phyloP scores from a whole-genome alignment of 2,113 vertebrate species.

The Coptodon bakossiorum region DNA sequence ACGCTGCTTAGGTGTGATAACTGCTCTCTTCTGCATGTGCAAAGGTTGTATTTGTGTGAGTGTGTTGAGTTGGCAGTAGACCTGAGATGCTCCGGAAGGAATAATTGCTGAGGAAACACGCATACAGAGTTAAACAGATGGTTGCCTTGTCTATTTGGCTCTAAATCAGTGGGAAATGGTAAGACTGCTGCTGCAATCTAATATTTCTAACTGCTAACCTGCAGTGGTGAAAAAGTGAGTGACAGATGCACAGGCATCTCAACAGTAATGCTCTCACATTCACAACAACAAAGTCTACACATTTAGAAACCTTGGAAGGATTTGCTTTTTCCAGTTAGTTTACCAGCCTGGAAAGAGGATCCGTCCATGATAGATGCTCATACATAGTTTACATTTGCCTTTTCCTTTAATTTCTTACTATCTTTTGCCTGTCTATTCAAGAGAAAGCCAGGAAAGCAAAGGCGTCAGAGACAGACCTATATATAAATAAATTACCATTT shows the following conservation, averaged over 20 bases:
- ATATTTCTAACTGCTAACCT: not conserved
- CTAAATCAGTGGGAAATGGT: not conserved
- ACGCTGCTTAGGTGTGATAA: not conserved
- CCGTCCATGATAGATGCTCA: not conserved
- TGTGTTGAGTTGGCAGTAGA: not conserved
- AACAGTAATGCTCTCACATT: not conserved
- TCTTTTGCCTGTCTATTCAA: not conserved
- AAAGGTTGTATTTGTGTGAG: not conserved
- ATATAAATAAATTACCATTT: not conserved
- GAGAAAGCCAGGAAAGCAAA: not conserved
- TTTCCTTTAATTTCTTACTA: not conserved
- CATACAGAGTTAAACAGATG: not conserved
- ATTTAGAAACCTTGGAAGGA: not conserved
- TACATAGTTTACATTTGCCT: not conserved
- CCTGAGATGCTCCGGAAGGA: not conserved
- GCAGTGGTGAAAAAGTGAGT: not conserved
- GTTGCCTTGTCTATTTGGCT: not conserved
- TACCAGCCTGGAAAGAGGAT: not conserved
- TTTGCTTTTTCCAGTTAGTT: not conserved
- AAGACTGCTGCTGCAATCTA: not conserved
- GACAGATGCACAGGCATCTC: not conserved
- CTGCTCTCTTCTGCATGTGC: not conserved
- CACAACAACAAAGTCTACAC: not conserved
- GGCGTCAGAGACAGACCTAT: not conserved
- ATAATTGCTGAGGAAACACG: not conserved